Percentiles rank a stretch among this genome's conserved stretches.
phyloP scores from a whole-genome alignment of 1,140 invertebrate genomes.

The Mya arenaria region DNA sequence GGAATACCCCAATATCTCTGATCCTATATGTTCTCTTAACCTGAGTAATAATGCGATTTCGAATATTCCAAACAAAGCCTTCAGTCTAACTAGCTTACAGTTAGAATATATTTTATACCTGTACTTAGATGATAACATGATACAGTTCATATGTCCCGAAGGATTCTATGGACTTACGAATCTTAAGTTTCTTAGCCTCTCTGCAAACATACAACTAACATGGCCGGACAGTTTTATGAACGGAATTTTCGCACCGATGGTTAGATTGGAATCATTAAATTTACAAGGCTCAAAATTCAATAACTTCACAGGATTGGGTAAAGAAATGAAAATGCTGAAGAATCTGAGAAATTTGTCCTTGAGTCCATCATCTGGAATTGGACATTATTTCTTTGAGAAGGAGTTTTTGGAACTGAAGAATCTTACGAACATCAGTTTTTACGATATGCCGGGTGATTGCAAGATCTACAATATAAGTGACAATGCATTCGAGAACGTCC shows the following conservation, averaged over 20 bases:
- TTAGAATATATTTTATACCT: not conserved
- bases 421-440: not conserved
- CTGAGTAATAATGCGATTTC: not conserved
- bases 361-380: not conserved
- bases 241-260: constrained; percentile 24
- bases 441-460: not conserved
- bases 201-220: not conserved
- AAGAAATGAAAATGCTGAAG: not conserved
- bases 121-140: not conserved
- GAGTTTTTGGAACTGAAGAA: not conserved
- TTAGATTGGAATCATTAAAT: constrained; percentile 12
- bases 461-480: not conserved
- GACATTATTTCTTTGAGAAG: not conserved
- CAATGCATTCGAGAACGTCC: not conserved
- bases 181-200: constrained; percentile 22
- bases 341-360: not conserved
- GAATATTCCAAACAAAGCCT: not conserved
- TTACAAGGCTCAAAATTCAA: not conserved
- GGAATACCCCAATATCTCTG: too few relatives aligned
- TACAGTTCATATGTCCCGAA: not conserved
- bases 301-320: constrained; percentile 5
- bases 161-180: not conserved
- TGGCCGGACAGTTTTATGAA: constrained; percentile 11
- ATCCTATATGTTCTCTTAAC: too few relatives aligned
- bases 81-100: not conserved